Evolutionary conservation across 2,113 vertebrate species (phyloP), one percentile per base, ranked within the genome.

Genomic region (Hippocampus abdominalis): DNA sequence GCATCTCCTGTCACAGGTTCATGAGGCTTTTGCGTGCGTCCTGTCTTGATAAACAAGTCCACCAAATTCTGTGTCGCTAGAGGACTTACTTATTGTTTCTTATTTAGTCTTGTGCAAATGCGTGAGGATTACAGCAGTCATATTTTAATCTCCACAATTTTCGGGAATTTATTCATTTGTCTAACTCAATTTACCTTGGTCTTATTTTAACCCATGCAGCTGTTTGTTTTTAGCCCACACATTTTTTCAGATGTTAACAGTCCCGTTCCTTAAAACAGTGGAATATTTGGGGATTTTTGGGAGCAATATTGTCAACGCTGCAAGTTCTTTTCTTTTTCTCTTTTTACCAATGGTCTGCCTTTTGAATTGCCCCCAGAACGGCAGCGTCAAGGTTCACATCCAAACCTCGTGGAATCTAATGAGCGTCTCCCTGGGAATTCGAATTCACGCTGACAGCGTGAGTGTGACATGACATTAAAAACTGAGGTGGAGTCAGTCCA

Each of bases 381-480:
- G 1, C 6, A 21, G 48, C 18, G 7, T 49, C 48, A 49, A 49
- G 20, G 6, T 49, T 42, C 44, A 64, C 21, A 64, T 23, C n/a
- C 39, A 44, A 25, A 44, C n/a, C 39, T 23, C 21, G 5, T 23
- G 62, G 11, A 15, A 13, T 42, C 11, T 42, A 12, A 39, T 9
- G 20, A 40, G 9, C n/a, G 7, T 49, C 23, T 32, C 4, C 25
- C 64, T 46, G 11, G 4, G 25, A 20, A 27, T 66, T 20, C 10
- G 29, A 51, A 51, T 51, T 32, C 46, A 32, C 16, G 63, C 57
- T 7, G n/a, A 2, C 18, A 69, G 64, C 23, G 54, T 3, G 15
- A 65, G 54, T 39, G 42, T 40, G 49, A 67, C 32, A 25, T 27
- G 48, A 71, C 27, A 78, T 56, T 9, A 65, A 66, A 71, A 74